Conservation (phyloP, 2,888 invertebrate genomes). For the Hemithea aestivaria region DNA sequence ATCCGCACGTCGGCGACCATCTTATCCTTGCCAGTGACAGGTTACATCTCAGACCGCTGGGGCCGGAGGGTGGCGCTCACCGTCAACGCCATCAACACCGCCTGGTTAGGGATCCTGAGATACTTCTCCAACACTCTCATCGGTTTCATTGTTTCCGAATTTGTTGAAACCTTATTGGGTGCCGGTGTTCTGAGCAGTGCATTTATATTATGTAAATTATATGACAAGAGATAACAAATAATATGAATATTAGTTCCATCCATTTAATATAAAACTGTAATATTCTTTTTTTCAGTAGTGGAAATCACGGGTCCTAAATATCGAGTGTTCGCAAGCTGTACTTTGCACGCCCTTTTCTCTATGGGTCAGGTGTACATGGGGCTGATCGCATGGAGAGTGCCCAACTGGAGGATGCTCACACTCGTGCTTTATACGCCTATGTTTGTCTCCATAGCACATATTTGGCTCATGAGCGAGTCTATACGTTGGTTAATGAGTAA, state of each 20-base stretch:
- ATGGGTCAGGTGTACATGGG: constrained; percentile 7
- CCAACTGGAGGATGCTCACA: background rate
- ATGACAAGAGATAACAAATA: no score
- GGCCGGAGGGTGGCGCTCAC: constrained; percentile 81
- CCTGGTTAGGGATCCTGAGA: constrained; percentile 81
- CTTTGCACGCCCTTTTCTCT: constrained; percentile 12
- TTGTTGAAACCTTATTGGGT: constrained; percentile 84
- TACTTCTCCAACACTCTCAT: constrained; percentile 79
- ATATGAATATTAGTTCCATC: no score
- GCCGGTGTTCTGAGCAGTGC: constrained; percentile 83
- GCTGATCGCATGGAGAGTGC: constrained; percentile 1
- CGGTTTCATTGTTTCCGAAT: constrained; percentile 83
- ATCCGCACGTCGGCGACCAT: constrained; percentile 83
- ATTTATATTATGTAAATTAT: constrained; percentile 83
- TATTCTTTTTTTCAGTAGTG: constrained; percentile 77
- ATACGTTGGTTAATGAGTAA: no score
- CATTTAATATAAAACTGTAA: no score
- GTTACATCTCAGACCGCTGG: constrained; percentile 85
- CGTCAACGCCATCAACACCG: constrained; percentile 78
- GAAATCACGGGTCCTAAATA: constrained; percentile 10
- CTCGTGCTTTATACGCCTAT: no score
- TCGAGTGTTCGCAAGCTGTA: constrained; percentile 6
- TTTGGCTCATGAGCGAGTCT: no score
- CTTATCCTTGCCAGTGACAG: constrained; percentile 82
- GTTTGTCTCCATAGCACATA: no score